A percentile compares a stretch with the other conserved stretches of the same genome.
Conservation (phyloP, 2,113 vertebrate genomes). For the Mobula hypostoma region DNA sequence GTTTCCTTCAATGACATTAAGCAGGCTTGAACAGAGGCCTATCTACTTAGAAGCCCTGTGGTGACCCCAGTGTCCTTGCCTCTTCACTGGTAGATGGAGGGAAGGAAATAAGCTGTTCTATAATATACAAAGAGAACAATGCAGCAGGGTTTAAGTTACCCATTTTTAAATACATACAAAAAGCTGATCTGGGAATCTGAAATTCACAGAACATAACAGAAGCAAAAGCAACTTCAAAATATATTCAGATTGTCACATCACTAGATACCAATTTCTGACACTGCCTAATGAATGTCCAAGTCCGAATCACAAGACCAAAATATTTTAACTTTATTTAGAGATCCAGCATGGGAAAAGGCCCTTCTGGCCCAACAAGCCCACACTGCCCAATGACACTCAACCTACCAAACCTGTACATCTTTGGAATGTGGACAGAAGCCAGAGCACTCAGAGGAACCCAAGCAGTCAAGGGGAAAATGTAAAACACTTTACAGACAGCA, state of each 20-base stretch:
- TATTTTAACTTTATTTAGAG: too few species aligned
- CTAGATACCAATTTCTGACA: neutral
- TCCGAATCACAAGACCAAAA: neutral
- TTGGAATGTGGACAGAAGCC: too few species aligned
- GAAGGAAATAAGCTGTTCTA: neutral
- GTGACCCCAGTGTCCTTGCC: neutral
- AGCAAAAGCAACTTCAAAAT: neutral
- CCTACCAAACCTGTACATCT: too few species aligned
- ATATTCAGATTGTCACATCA: neutral
- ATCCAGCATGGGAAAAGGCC: too few species aligned
- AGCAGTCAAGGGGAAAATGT: too few species aligned
- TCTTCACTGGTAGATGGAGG: neutral
- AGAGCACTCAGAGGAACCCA: too few species aligned
- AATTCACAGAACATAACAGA: neutral
- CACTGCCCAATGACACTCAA: too few species aligned
- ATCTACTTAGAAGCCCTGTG: neutral
- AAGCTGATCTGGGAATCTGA: neutral
- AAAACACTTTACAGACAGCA: too few species aligned
- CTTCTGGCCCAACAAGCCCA: too few species aligned
- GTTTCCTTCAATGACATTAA: neutral
- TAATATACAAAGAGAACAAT: neutral
- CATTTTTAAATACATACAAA: neutral
- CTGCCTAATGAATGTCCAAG: neutral
- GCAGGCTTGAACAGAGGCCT: conserved; percentile 28
- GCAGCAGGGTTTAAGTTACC: neutral